A percentile compares a stretch with the other conserved stretches of the same genome.
These are phyloP conservation scores for Coelopa pilipes DNA, from an alignment of 2,888 invertebrate genomes.

Conservation along the genomic window DNA sequence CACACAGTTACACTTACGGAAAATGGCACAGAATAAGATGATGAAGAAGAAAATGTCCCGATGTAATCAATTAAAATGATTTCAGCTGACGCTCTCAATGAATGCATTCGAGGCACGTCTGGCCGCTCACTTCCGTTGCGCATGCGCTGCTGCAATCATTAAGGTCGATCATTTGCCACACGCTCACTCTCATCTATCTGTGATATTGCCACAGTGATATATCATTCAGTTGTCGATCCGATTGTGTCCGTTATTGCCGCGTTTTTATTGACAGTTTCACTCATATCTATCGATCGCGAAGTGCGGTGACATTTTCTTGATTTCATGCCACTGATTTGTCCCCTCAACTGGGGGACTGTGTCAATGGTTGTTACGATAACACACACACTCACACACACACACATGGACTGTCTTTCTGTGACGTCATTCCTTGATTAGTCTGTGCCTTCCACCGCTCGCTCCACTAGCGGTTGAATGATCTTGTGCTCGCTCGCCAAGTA, in stretches of 20 bases:
- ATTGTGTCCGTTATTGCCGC: neutral
- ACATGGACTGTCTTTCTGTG: neutral
- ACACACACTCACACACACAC: neutral
- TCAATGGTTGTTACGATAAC: constrained; percentile 8
- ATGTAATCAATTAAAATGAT: constrained; percentile 21
- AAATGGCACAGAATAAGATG: no score
- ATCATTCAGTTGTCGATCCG: neutral
- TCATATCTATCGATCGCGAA: neutral
- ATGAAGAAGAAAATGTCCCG: no score
- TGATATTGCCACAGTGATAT: neutral
- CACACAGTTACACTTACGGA: no score
- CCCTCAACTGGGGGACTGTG: constrained; percentile 1
- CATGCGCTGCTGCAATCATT: constrained; percentile 17
- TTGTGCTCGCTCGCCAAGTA: neutral
- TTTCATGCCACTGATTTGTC: constrained; percentile 12
- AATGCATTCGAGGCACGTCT: no score
- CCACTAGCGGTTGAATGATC: neutral
- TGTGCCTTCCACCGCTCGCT: no score
- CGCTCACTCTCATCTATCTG: neutral
- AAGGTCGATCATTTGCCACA: constrained; percentile 5
- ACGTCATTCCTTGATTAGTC: constrained; percentile 15
- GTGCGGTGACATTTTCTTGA: constrained; percentile 6
- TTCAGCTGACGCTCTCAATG: no score
- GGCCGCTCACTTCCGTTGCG: neutral
- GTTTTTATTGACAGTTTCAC: neutral